Percentiles rank a stretch among this genome's conserved stretches.
phyloP scores from a whole-genome alignment of 2,113 vertebrate species.

The Nasalis larvatus region DNA sequence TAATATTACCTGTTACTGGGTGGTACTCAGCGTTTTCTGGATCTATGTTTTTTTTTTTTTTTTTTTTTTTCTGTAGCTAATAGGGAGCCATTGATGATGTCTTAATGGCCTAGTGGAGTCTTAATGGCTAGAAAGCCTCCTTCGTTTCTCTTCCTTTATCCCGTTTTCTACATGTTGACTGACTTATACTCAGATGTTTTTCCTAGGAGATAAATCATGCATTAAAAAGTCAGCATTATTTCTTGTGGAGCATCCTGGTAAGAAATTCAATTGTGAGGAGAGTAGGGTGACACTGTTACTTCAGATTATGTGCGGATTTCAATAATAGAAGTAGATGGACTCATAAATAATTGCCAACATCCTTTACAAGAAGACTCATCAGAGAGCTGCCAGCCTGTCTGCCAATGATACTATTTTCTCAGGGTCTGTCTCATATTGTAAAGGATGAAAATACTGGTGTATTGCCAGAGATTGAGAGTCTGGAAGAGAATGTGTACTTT shows the following conservation, averaged over 20 bases:
- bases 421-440: neutral
- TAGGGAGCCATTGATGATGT: neutral
- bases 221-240: neutral
- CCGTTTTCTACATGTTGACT: neutral
- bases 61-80: neutral
- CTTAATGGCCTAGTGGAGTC: neutral
- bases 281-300: neutral
- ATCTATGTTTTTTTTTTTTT: slow-evolving; percentile 5
- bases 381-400: neutral
- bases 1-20: neutral
- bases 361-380: neutral
- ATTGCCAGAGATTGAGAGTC: neutral
- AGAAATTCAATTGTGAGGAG: neutral
- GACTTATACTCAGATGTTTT: neutral
- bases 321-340: neutral
- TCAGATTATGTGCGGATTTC: neutral
- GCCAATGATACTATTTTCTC: neutral
- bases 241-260: neutral
- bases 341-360: neutral
- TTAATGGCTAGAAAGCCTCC: neutral
- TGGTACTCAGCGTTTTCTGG: neutral
- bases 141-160: neutral
- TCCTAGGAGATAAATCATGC: neutral
- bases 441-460: neutral
- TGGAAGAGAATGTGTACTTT: neutral